phyloP scores from a whole-genome alignment of 2,888 invertebrate genomes.

The Leptinotarsa juncta region DNA sequence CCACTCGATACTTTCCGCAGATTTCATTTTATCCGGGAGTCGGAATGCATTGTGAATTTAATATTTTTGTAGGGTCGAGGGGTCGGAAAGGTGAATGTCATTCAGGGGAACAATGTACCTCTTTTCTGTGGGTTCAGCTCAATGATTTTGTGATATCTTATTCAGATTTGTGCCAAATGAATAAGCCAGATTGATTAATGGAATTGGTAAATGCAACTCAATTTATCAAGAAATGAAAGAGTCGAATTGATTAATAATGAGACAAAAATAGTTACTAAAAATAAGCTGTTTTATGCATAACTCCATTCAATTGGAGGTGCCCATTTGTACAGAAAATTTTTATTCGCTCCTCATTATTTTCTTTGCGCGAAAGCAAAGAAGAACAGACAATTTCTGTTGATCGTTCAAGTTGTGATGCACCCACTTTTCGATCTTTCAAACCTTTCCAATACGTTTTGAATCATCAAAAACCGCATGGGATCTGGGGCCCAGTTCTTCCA shows the following conservation, averaged over 20 bases:
- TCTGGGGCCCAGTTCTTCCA: too few species aligned
- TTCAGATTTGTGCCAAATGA: neutral
- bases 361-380: too few species aligned
- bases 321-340: neutral
- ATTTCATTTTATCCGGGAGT: slow-evolving; percentile 2
- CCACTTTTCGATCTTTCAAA: too few species aligned
- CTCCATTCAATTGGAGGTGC: neutral
- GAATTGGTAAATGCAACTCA: neutral
- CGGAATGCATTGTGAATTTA: slow-evolving; percentile 8
- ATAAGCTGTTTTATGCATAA: neutral
- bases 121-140: neutral
- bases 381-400: too few species aligned
- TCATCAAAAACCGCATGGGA: too few species aligned
- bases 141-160: neutral
- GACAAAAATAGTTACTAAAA: neutral
- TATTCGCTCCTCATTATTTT: neutral
- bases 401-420: too few species aligned
- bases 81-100: neutral
- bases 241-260: neutral
- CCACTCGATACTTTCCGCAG: slow-evolving; percentile 19
- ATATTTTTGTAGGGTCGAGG: neutral
- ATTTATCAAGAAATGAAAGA: neutral
- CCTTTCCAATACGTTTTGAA: too few species aligned
- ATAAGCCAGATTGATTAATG: neutral
- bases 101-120: neutral